These are phyloP conservation scores for Poicephalus gulielmi DNA, from an alignment of 2,113 vertebrate genomes.

Conservation along the genomic window DNA sequence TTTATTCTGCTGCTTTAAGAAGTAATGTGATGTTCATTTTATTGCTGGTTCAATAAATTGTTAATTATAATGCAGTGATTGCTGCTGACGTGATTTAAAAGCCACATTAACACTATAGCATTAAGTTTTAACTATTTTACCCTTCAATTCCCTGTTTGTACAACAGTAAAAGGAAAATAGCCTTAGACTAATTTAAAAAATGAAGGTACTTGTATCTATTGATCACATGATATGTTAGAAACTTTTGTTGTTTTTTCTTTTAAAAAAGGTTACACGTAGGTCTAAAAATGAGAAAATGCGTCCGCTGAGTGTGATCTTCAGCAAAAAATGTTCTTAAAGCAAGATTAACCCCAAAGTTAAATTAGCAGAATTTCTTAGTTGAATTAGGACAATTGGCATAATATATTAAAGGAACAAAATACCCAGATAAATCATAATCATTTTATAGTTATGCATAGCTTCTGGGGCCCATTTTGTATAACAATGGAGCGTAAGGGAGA, in stretches of 20 bases:
- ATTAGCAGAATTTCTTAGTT: slow-evolving; percentile 47
- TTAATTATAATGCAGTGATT: slow-evolving; percentile 92
- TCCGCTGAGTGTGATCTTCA: neutral
- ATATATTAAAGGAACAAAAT: slow-evolving; percentile 43
- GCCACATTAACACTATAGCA: slow-evolving; percentile 88
- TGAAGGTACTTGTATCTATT: slow-evolving; percentile 77
- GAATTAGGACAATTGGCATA: slow-evolving; percentile 39
- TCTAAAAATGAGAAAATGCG: slow-evolving; percentile 40
- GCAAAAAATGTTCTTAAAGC: slow-evolving; percentile 35
- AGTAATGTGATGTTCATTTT: slow-evolving; percentile 91
- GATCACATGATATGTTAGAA: slow-evolving; percentile 73
- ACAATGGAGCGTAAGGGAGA: slow-evolving; percentile 24
- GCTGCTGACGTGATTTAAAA: slow-evolving; percentile 90
- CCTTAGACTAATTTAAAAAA: slow-evolving; percentile 80
- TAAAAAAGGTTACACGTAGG: slow-evolving; percentile 36
- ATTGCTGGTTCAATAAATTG: slow-evolving; percentile 92
- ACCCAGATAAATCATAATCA: slow-evolving; percentile 20
- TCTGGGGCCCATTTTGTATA: slow-evolving; percentile 15
- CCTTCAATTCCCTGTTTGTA: slow-evolving; percentile 88
- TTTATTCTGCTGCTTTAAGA: slow-evolving; percentile 90
- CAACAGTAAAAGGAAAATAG: slow-evolving; percentile 85
- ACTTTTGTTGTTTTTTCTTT: slow-evolving; percentile 36
- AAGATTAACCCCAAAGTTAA: slow-evolving; percentile 58
- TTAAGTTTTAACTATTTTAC: slow-evolving; percentile 90
- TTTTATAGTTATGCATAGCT: slow-evolving; percentile 34